Conservation (phyloP, 92 coral and sea anemone species). For the Epizoanthus scotinus region DNA sequence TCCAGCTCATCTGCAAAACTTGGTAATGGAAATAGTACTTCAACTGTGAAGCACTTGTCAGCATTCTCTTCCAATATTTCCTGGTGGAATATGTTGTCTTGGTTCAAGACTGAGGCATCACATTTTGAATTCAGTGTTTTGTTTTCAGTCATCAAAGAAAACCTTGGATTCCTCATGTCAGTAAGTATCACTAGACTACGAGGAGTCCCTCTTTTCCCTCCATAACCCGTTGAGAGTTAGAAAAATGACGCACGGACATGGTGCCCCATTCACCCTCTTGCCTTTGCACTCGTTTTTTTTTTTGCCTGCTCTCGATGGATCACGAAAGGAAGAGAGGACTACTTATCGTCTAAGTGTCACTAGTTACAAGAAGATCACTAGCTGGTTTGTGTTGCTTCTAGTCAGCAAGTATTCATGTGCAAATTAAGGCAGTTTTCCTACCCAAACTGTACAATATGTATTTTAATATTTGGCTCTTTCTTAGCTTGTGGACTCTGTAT, state of each 20-base stretch:
- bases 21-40: conserved; percentile 57
- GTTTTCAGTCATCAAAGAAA: conserved; percentile 89
- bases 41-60: conserved; percentile 20
- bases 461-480: conserved; percentile 7
- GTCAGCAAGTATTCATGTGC: too few relatives aligned
- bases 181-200: too few relatives aligned
- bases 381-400: too few relatives aligned
- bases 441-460: too few relatives aligned
- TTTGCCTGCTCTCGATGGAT: too few relatives aligned
- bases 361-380: background rate
- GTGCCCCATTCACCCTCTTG: too few relatives aligned
- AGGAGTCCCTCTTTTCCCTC: too few relatives aligned
- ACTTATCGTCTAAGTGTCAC: conserved; percentile 69
- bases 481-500: conserved; percentile 91
- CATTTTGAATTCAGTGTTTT: conserved; percentile 75
- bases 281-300: too few relatives aligned
- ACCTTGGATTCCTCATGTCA: conserved; percentile 87
- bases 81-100: conserved; percentile 64
- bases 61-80: conserved; percentile 49
- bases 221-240: too few relatives aligned
- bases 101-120: conserved; percentile 54
- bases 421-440: too few relatives aligned
- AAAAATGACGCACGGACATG: too few relatives aligned
- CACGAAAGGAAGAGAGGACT: too few relatives aligned
- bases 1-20: conserved; percentile 34